A percentile compares a stretch with the other conserved stretches of the same genome.
Conservation (phyloP, 1,140 invertebrate species). For the Heliothis virescens region DNA sequence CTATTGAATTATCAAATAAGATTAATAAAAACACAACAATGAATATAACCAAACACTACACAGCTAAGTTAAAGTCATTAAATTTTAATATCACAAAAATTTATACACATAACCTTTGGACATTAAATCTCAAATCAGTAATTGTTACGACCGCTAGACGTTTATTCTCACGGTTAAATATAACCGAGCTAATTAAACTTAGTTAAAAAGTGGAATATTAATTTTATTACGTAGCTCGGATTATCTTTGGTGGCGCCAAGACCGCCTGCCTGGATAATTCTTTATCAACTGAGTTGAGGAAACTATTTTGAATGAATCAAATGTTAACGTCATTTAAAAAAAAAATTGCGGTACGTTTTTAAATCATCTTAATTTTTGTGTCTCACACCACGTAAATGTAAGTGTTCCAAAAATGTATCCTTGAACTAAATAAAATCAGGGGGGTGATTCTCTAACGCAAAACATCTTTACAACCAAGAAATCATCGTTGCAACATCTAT, state of each 20-base stretch:
- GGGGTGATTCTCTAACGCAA: no score
- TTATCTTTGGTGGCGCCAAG: slow-evolving; percentile 31
- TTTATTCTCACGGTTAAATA: slow-evolving; percentile 60
- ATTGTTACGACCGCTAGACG: slow-evolving; percentile 58
- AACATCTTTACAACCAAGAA: no score
- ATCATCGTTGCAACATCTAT: no score
- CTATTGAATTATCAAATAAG: not conserved
- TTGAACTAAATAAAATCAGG: no score
- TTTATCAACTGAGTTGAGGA: not conserved
- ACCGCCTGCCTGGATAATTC: not conserved
- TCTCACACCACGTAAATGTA: no score
- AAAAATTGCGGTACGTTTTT: no score
- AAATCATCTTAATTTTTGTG: no score
- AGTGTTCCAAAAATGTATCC: no score
- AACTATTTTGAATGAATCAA: no score
- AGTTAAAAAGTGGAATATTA: slow-evolving; percentile 55
- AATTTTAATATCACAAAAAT: slow-evolving; percentile 43
- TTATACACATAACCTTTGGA: slow-evolving; percentile 17
- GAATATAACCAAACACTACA: not conserved
- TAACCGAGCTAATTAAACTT: slow-evolving; percentile 60
- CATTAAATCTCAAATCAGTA: slow-evolving; percentile 49
- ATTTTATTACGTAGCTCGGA: slow-evolving; percentile 46
- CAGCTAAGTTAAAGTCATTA: slow-evolving; percentile 6
- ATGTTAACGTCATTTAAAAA: no score
- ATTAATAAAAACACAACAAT: not conserved